Conservation (phyloP, 2,113 vertebrate genomes). For the Ascaphus truei region DNA sequence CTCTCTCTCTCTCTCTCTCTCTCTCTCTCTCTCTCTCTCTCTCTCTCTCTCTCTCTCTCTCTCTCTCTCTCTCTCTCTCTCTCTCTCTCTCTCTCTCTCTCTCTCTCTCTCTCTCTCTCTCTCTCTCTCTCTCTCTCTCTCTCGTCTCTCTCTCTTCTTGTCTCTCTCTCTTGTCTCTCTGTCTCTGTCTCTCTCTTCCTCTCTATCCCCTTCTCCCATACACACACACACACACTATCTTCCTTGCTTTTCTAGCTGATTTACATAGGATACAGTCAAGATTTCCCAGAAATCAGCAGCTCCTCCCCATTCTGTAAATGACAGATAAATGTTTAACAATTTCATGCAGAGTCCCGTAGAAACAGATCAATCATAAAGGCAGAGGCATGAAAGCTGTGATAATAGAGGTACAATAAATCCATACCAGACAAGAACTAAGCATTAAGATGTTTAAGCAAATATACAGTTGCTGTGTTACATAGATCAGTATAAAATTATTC, state of each 20-base stretch:
- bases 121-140: no score
- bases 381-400: conserved; percentile 15
- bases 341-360: conserved; percentile 31
- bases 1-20: no score
- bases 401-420: conserved; percentile 25
- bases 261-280: conserved; percentile 26
- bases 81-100: no score
- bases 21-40: no score
- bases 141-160: no score
- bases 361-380: conserved; percentile 21
- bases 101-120: no score
- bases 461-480: conserved; percentile 6
- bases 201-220: background rate
- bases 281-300: conserved; percentile 34
- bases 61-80: no score
- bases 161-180: no score
- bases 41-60: no score
- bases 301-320: conserved; percentile 35
- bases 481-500: conserved; percentile 1
- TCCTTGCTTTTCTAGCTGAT: conserved; percentile 7
- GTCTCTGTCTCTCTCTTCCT: background rate
- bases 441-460: conserved; percentile 14
- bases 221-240: no score
- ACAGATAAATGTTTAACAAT: conserved; percentile 38
- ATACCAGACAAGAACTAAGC: conserved; percentile 17